phyloP scores from a whole-genome alignment of 2,113 vertebrate species.

The Tragelaphus buxtoni region DNA sequence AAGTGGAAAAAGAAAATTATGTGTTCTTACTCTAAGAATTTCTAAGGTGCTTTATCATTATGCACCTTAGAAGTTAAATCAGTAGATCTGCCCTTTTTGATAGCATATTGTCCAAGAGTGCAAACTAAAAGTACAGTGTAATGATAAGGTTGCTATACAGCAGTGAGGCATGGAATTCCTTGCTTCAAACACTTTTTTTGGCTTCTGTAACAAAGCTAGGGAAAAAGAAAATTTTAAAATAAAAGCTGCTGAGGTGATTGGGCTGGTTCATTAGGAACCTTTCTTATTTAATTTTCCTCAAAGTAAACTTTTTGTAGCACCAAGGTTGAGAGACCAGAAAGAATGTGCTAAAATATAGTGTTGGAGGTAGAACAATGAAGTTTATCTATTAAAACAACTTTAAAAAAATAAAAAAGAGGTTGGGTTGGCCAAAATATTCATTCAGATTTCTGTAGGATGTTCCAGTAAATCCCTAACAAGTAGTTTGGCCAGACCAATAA shows the following conservation, averaged over 20 bases:
- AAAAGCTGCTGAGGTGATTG: neutral
- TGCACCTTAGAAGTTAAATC: neutral
- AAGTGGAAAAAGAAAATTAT: neutral
- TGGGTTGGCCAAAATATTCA: neutral
- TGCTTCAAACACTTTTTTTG: neutral
- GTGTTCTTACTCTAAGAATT: neutral
- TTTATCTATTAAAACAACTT: neutral
- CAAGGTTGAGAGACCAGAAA: neutral
- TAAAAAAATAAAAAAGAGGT: neutral
- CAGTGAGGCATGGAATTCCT: neutral
- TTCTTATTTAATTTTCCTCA: neutral
- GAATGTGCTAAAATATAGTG: neutral
- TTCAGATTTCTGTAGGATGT: neutral
- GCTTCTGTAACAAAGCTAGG: neutral
- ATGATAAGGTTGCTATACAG: neutral
- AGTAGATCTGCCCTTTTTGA: neutral
- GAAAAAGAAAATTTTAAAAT: neutral
- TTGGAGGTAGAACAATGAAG: neutral
- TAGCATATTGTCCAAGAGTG: neutral
- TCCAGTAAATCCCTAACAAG: neutral
- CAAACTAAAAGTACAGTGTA: neutral
- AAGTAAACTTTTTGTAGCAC: neutral
- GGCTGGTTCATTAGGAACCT: neutral
- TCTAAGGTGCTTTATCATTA: neutral
- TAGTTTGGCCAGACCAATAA: neutral